Evolutionary conservation across 2,797 vertebrate species (phyloP).

Genomic region (Gobio occitaniae): DNA sequence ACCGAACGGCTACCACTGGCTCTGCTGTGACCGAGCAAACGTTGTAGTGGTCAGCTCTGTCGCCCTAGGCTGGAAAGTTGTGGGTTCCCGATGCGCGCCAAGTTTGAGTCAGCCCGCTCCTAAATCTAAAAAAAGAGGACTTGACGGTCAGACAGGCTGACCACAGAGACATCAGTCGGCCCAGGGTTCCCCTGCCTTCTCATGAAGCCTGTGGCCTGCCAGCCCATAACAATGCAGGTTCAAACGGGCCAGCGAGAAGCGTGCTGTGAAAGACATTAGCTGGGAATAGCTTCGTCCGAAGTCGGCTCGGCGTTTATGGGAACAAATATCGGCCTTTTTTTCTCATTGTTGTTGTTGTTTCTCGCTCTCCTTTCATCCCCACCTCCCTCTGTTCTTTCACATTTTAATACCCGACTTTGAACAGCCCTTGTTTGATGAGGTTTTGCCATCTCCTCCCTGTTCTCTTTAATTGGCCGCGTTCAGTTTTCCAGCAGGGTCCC

Average conservation of each 20-base stretch:
- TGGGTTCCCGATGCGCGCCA: conserved; percentile 59
- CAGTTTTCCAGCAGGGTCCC: conserved; percentile 57
- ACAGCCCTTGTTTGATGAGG: conserved; percentile 60
- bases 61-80: conserved; percentile 70
- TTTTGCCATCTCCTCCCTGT: conserved; percentile 53
- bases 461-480: conserved; percentile 61
- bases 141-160: conserved; percentile 65
- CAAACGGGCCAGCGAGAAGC: conserved; percentile 54
- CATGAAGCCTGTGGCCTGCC: conserved; percentile 59
- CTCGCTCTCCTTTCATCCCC: conserved; percentile 50
- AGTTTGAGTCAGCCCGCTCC: conserved; percentile 67
- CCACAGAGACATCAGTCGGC: conserved; percentile 68
- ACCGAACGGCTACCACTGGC: conserved; percentile 60
- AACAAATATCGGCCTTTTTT: conserved; percentile 55
- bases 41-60: conserved; percentile 69
- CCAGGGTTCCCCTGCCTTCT: conserved; percentile 67
- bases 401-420: conserved; percentile 59
- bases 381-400: conserved; percentile 44
- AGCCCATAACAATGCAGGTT: conserved; percentile 64
- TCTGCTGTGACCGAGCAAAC: conserved; percentile 64
- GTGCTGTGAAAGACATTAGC: conserved; percentile 65
- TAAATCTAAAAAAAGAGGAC: conserved; percentile 69
- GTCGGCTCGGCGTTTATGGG: conserved; percentile 50
- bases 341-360: conserved; percentile 40
- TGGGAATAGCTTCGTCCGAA: conserved; percentile 59